phyloP scores from a whole-genome alignment of 2,888 invertebrate genomes.

The Carterocephalus palaemon region DNA sequence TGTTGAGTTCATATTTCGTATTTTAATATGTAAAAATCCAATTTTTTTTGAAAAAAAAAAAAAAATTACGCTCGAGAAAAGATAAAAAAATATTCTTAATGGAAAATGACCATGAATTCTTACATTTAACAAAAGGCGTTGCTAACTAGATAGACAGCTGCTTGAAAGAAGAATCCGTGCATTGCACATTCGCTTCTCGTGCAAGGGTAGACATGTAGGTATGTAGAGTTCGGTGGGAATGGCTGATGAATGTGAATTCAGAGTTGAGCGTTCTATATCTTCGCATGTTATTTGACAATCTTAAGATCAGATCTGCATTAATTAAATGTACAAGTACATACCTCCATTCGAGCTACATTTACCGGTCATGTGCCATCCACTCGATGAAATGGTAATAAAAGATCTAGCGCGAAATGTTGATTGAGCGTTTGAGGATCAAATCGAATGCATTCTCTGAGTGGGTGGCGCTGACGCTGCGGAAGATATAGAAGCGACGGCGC shows the following conservation, averaged over 20 bases:
- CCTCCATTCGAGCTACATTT: constrained; percentile 36
- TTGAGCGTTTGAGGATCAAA: constrained; percentile 16
- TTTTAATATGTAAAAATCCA: neutral
- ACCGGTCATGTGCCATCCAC: constrained; percentile 36
- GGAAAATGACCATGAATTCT: constrained; percentile 62
- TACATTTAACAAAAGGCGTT: constrained; percentile 74
- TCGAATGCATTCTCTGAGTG: constrained; percentile 20
- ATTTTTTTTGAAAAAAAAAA: constrained; percentile 4
- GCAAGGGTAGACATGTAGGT: constrained; percentile 57
- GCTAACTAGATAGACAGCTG: constrained; percentile 77
- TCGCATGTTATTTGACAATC: constrained; percentile 39
- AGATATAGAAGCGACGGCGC: constrained; percentile 72
- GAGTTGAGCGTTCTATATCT: constrained; percentile 75
- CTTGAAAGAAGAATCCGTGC: constrained; percentile 77
- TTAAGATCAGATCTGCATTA: constrained; percentile 1
- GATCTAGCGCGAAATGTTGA: constrained; percentile 20
- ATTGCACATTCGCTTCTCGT: constrained; percentile 78
- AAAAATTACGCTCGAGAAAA: constrained; percentile 1
- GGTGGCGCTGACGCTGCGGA: constrained; percentile 37
- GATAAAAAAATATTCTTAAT: constrained; percentile 34
- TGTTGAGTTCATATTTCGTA: neutral
- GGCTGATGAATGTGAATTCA: constrained; percentile 67
- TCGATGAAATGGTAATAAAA: constrained; percentile 28
- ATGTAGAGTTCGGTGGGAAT: constrained; percentile 61
- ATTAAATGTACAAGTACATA: constrained; percentile 39